Evolutionary conservation across 2,888 invertebrate species (phyloP).

Genomic region (Drosophila borborema): DNA sequence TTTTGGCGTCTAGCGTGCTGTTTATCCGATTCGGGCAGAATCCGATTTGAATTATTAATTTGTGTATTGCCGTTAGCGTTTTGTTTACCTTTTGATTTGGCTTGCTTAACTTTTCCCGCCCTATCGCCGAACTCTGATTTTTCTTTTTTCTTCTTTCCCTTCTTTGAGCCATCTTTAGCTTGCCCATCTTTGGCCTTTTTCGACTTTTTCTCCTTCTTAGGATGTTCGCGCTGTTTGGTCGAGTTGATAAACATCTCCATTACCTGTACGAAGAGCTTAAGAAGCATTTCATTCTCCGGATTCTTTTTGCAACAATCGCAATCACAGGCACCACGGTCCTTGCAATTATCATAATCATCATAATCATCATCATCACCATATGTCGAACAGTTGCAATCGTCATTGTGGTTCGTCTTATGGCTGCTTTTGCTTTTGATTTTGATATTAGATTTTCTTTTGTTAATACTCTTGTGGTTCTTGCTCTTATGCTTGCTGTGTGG

Average conservation of each 20-base stretch:
- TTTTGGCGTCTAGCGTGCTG: background rate
- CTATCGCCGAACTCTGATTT: background rate
- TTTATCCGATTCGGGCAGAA: background rate
- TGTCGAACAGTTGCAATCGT: background rate
- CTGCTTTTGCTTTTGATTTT: background rate
- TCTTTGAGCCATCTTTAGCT: background rate
- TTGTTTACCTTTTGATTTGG: background rate
- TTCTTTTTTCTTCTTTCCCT: background rate
- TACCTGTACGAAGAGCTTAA: slow-evolving; percentile 42
- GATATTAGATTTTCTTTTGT: background rate
- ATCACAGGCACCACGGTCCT: slow-evolving; percentile 5
- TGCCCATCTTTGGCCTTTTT: background rate
- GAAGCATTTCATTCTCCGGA: slow-evolving; percentile 10
- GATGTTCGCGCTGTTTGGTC: background rate
- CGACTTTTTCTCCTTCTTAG: background rate
- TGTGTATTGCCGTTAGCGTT: background rate
- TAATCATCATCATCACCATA: background rate
- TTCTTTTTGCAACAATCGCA: slow-evolving; percentile 25
- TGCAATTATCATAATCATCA: background rate
- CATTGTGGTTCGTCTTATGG: background rate
- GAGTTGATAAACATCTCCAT: slow-evolving; percentile 40
- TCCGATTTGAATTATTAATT: background rate
- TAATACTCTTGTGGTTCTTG: background rate
- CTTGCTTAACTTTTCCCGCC: background rate
- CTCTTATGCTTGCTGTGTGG: background rate